Base-by-base conservation (phyloP, 2,113 vertebrate species). In the Hippocampus zosterae region DNA sequence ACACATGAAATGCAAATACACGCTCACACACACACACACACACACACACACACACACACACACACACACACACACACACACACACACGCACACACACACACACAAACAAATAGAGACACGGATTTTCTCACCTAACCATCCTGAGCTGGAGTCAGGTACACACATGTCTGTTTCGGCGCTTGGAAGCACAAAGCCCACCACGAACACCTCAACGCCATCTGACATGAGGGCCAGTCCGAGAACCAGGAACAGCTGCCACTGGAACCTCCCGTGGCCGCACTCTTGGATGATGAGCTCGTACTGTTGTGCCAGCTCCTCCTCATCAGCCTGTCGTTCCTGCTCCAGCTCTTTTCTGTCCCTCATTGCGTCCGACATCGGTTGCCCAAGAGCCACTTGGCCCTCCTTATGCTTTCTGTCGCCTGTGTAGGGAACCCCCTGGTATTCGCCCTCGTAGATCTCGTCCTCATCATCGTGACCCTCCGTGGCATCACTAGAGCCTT, bases 391-490 rank as follows among this genome's bases (percentile, higher is more conserved):
- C 75, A 94, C 91, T 74, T 87, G 83, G 29, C 92, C 89, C 64
- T 93, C 92, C 74, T 94, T 95, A 23, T 87, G 90, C 72, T 92
- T 93, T 40, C 85, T 86, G 33, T 84, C 84, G 12, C 84, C 88
- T 7, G 78, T 83, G 0, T 29, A 92, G 66, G 97, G 97, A 79
- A 99, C 97, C 69, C 97, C 97, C 83, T 99, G 97, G 84, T 99
- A 99, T 52, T 99, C 97, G 2, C 97, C 97, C 82, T 99, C 97
- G 3, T 99, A 99, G 79, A 99, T 97, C 87, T 99, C 97, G 41
- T 99, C 97, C 44, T 99, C 97, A 19, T 99, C 97, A 60, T 99
- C 97, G 1, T 99, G 97, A 5, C 97, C 97, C 88, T 99, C 97
- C 0, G 97, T 99, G 67, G 94, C 95, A 63, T 99, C 97, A 7